Evolutionary conservation across 2,888 invertebrate species (phyloP), one percentile per base, ranked within the genome.

Genomic region (Liodrosophila aerea): DNA sequence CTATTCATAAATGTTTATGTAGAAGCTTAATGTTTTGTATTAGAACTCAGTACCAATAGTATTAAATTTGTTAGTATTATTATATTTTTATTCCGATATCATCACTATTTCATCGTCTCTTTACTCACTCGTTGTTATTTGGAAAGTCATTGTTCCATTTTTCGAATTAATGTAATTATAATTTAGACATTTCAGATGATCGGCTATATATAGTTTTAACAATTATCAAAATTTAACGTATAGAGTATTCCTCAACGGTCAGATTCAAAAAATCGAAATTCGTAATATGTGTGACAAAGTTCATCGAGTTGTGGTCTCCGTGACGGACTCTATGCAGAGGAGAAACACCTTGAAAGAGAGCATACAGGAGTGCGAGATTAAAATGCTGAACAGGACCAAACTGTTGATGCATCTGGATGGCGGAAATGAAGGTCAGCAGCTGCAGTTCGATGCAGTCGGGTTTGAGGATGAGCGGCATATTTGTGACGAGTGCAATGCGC

Each of bases 381-480:
- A 74, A 29, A 34, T 82, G 2, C 4, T 82, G 44, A 70, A 76
- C 45, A 54, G 63, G 4, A 64, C 57, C 1, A 60, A 69, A 0
- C 5, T 86, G 7, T 46, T 75, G 30, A 16, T 85, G 9, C 66
- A 65, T 5, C 8, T 69, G 13, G 46, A 36, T 7, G 34, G 29
- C 9, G 13, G 11, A 0, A 4, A 15, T 1, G 52, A 40, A 2
- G 1, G 37, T 39, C 64, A 72, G 1, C 67, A 80, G 11, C 9
- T 86, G 45, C 66, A 82, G 18, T 86, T 86, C 31, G 84, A 87
- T 40, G 76, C 75, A 4, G 76, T 86, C n/a, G 86, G 86, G n/a
- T 76, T 57, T 27, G 74, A 80, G 16, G 60, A 61, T 11, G 86
- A 86, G 31, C 15, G 49, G 0, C 81, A 77, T 27, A 59, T 77